Evolutionary conservation across 2,888 invertebrate genomes (phyloP).

Genomic region (Agrotis exclamationis): DNA sequence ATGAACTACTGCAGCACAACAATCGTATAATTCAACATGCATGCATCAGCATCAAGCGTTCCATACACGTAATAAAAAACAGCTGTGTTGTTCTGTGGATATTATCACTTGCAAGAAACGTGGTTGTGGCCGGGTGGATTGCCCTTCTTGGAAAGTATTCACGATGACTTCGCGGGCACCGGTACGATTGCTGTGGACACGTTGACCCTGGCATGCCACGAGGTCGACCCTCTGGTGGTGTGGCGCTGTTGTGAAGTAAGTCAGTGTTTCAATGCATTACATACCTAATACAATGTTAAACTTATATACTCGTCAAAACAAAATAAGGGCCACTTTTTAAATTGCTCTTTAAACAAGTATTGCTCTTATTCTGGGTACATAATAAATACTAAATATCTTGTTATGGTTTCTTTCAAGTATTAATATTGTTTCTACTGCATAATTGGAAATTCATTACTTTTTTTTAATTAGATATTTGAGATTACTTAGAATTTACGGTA

Average conservation of each 20-base stretch:
- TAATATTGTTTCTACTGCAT: no score
- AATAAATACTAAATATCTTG: no score
- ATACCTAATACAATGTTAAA: no score
- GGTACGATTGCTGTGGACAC: background rate
- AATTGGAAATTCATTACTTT: no score
- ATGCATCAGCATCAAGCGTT: background rate
- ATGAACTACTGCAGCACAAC: background rate
- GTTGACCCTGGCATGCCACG: background rate
- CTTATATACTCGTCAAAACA: no score
- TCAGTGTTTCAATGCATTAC: background rate
- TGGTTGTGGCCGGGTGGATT: background rate
- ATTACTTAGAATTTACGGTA: no score
- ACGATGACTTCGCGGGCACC: background rate
- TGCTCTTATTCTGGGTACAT: no score
- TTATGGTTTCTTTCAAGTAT: no score
- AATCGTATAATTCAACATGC: background rate
- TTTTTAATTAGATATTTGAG: no score
- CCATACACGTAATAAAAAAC: background rate
- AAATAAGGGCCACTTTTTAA: no score
- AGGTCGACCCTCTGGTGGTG: background rate
- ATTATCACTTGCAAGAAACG: background rate
- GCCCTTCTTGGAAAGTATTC: background rate
- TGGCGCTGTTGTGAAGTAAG: background rate
- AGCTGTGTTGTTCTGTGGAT: background rate
- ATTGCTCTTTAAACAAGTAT: no score